phyloP scores from a whole-genome alignment of 2,113 vertebrate species.

The Pundamilia nyererei region DNA sequence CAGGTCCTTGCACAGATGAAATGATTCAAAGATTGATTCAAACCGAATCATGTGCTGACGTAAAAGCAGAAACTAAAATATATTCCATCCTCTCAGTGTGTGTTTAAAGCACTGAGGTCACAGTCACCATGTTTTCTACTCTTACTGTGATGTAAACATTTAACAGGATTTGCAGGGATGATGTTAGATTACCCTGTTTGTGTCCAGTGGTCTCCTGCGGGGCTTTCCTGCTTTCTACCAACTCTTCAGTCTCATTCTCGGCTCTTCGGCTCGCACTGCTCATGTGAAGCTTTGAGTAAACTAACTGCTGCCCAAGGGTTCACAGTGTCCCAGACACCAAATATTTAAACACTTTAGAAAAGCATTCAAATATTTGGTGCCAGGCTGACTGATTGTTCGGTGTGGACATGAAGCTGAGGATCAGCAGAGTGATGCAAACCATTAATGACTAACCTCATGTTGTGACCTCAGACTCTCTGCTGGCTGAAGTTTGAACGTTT shows the following conservation, averaged over 20 bases:
- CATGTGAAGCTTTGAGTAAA: neutral
- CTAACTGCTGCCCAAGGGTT: neutral
- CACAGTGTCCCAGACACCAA: neutral
- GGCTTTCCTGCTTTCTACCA: neutral
- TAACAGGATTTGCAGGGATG: neutral
- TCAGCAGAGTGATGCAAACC: neutral
- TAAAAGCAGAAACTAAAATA: neutral
- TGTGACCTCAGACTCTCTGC: neutral
- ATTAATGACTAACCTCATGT: neutral
- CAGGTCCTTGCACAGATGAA: neutral
- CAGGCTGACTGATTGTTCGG: rapidly evolving
- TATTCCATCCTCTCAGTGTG: rapidly evolving
- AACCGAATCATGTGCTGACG: neutral
- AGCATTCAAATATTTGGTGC: neutral
- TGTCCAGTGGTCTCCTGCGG: neutral
- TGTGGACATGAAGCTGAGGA: neutral
- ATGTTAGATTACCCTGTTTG: neutral
- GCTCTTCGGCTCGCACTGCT: neutral
- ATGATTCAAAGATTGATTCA: neutral
- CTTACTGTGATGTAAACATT: neutral
- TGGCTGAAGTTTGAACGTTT: neutral
- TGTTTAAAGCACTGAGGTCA: neutral
- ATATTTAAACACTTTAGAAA: neutral
- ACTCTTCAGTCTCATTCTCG: neutral
- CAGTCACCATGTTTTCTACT: neutral